These are phyloP conservation scores for Mizuhopecten yessoensis DNA, from an alignment of 1,140 invertebrate species.

Conservation along the genomic window DNA sequence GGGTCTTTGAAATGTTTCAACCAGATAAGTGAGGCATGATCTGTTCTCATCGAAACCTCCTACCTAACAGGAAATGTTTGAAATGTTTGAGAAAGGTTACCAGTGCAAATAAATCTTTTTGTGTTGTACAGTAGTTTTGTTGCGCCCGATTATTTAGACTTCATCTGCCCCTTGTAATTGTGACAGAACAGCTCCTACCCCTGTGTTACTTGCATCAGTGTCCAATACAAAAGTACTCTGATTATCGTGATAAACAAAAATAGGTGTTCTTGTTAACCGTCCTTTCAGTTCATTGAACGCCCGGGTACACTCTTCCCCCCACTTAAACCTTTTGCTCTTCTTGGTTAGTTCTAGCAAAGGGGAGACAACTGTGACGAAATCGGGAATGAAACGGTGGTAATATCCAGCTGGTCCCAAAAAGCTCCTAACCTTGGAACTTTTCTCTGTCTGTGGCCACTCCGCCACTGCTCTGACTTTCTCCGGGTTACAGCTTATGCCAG, in stretches of 20 bases:
- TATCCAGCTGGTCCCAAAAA: slow-evolving; percentile 45
- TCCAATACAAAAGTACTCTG: neutral
- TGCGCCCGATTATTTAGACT: neutral
- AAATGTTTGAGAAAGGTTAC: too few species aligned
- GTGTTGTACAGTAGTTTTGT: neutral
- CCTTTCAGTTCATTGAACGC: slow-evolving; percentile 67
- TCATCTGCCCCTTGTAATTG: neutral
- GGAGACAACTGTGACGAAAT: slow-evolving; percentile 37
- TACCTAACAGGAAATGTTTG: too few species aligned
- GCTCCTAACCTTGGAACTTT: neutral
- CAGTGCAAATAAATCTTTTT: too few species aligned
- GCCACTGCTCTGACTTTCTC: too few species aligned
- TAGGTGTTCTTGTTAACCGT: slow-evolving; percentile 61
- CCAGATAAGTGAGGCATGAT: too few species aligned
- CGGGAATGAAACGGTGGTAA: slow-evolving; percentile 24
- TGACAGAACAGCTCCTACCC: neutral
- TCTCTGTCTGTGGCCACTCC: neutral
- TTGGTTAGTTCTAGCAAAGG: too few species aligned
- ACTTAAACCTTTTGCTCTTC: too few species aligned
- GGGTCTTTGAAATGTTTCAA: too few species aligned
- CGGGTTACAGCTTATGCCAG: slow-evolving; percentile 41
- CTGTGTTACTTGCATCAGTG: too few species aligned
- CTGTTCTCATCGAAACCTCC: neutral
- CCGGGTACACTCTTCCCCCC: too few species aligned
- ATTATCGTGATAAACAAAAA: slow-evolving; percentile 53